Base-by-base conservation (phyloP, 2,113 vertebrate genomes). In the Nerophis ophidion region DNA sequence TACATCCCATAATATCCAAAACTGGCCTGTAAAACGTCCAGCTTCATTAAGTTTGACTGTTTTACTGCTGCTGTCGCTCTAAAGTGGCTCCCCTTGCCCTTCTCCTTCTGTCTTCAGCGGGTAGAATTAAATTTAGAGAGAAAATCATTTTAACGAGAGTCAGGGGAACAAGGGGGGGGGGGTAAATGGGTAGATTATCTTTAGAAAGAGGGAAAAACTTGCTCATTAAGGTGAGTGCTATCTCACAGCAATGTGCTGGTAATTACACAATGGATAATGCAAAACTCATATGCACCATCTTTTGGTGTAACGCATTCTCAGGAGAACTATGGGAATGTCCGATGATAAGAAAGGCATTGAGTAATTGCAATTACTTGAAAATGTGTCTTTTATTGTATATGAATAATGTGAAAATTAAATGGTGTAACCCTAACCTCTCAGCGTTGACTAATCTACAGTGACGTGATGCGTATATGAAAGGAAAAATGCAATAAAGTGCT, bases 101-200 rank as follows among this genome's bases (percentile, higher is more conserved):
- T 75, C 79, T 76, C 72, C 65, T 44, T 74, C 65, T 64, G 60
- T 44, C 68, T 68, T 56, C 64, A 67, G 72, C 74, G 53, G 49
- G 65, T 54, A 15, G 76, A 79, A 87, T 88, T 87, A 83, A 77
- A 84, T 86, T 84, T 84, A 84, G 75, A 71, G 71, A 68, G 80
- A 80, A 84, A 82, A 85, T 74, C 35, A 84, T 84, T 89, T 84
- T 84, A 88, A 91, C 76, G 86, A 87, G 88, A 91, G 81, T 66
- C 84, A 79, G 83, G 86, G 85, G 26, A 26, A 26, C 26, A 4
- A 91, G 80, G 80, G 81, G 63, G 83, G 81, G 65, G 82, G 54
- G 79, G 83, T 87, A 86, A 87, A 81, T 60, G 80, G 80, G 71
- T 84, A 79, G 76, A 84, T 86, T 85, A 84, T 83, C 83, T 84